These are phyloP conservation scores for Macroramphosus scolopax DNA, from an alignment of 2,797 vertebrate species.

Conservation along the genomic window DNA sequence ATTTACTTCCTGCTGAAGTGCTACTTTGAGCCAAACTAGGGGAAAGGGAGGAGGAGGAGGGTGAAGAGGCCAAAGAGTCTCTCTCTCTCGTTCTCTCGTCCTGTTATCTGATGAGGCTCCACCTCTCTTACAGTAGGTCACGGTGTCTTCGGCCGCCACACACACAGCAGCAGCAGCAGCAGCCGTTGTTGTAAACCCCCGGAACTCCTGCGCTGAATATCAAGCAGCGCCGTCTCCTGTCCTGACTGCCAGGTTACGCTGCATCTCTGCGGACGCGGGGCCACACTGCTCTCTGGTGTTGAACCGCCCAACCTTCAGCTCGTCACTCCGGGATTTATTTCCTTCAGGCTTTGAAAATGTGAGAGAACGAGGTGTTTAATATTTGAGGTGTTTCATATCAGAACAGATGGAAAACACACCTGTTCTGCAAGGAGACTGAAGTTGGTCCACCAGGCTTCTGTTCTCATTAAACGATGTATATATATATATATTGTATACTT, in stretches of 20 bases:
- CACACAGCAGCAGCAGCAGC: slow-evolving; percentile 17
- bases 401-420: too few relatives aligned
- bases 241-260: too few relatives aligned
- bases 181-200: slow-evolving; percentile 45
- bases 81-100: too few relatives aligned
- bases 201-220: slow-evolving; percentile 42
- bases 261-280: too few relatives aligned
- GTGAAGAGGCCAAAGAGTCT: slow-evolving; percentile 24
- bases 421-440: too few relatives aligned
- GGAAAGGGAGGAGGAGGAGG: slow-evolving; percentile 10
- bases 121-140: slow-evolving; percentile 44
- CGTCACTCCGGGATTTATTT: too few relatives aligned
- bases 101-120: slow-evolving; percentile 39
- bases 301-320: background rate
- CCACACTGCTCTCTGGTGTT: slow-evolving; percentile 66
- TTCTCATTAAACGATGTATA: too few relatives aligned
- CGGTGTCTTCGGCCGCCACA: slow-evolving; percentile 48
- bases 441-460: too few relatives aligned
- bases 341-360: too few relatives aligned
- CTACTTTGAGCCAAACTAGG: slow-evolving; percentile 24
- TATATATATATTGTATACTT: too few relatives aligned
- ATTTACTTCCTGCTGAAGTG: slow-evolving; percentile 64
- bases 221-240: slow-evolving; percentile 34
- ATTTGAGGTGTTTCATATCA: too few relatives aligned
- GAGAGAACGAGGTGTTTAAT: too few relatives aligned